Evolutionary conservation across 2,888 invertebrate species (phyloP).

Genomic region (Ormyrus labotus): DNA sequence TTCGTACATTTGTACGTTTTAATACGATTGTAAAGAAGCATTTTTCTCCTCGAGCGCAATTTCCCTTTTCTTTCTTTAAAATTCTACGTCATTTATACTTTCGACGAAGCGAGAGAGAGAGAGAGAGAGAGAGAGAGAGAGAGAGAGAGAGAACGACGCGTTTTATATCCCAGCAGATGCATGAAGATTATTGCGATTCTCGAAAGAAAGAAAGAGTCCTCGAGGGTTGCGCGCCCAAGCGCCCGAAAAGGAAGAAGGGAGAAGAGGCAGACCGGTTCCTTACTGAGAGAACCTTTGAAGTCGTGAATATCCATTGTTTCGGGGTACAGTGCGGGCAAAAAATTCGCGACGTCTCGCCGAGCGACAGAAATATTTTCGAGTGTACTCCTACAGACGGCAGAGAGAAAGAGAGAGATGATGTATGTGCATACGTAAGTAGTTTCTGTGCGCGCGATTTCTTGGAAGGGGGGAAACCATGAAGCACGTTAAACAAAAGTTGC

Average conservation of each 20-base stretch:
- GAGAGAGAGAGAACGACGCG: neutral
- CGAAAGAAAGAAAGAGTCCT: slow-evolving; percentile 25
- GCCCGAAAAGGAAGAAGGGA: neutral
- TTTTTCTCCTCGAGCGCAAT: slow-evolving; percentile 10
- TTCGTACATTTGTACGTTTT: slow-evolving; percentile 6
- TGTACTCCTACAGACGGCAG: no score
- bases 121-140: slow-evolving; percentile 8
- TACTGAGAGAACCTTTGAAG: slow-evolving; percentile 38
- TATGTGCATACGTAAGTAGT: slow-evolving; percentile 9
- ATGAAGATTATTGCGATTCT: slow-evolving; percentile 38
- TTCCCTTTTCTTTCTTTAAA: slow-evolving; percentile 18
- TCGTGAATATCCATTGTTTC: slow-evolving; percentile 54
- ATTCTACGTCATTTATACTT: slow-evolving; percentile 33
- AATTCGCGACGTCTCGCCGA: slow-evolving; percentile 25
- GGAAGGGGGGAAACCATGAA: slow-evolving; percentile 20
- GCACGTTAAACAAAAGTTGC: slow-evolving; percentile 29
- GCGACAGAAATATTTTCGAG: slow-evolving; percentile 16
- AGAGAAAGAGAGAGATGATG: neutral
- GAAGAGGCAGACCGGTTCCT: slow-evolving; percentile 49
- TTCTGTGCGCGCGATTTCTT: slow-evolving; percentile 9
- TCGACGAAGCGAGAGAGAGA: neutral
- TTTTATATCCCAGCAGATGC: slow-evolving; percentile 36
- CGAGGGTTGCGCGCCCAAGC: slow-evolving; percentile 27
- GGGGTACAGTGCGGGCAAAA: slow-evolving; percentile 37
- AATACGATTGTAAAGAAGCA: slow-evolving; percentile 16